Base-by-base conservation (phyloP, 2,797 vertebrate genomes). In the Lepilemur septentrionalis region DNA sequence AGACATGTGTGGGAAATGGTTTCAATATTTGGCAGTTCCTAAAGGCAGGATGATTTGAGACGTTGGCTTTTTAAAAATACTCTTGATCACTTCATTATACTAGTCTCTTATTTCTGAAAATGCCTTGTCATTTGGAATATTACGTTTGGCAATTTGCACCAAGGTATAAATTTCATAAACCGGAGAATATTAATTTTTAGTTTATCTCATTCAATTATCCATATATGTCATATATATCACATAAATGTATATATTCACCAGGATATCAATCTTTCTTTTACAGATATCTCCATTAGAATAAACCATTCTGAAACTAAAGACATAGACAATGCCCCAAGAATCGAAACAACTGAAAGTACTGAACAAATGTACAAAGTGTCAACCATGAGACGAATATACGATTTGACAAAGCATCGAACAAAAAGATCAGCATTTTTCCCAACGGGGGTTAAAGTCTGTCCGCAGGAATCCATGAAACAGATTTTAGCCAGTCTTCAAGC, bases 371-470 rank as follows among this genome's bases (percentile, higher is more conserved):
- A 98, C 69, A 96, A 98, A 89, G 97, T 98, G 32, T 98, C 98
- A 28, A 98, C 98, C 89, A 98, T 99, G 96, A 98, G 98, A 97
- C 79, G 97, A 9, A 98, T 99, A 92, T 99, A 98, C 61, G 97
- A 99, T 86, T 96, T 99, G 97, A 97, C 97, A 70, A 98, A 98
- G 38, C 98, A 98, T 76, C 98, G 99, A 89, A 97, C 99, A 84
- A 99, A 98, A 97, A 99, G 99, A 98, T 99, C 99, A 3, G 97
- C 99, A 38, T 99, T 99, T 80, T 98, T 99, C 83, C 99, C 99
- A 96, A 98, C 99, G 0, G 99, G 99, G 55, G 98, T 99, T 97
- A 99, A 99, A 97, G 98, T 99, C 79, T 99, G 99, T 95, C 99
- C 99, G 13, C 99, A 99, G 67, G 99, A 99, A 97, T 99, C 98